Evolutionary conservation across 2,797 vertebrate species (phyloP).

Genomic region (Prionace glauca): DNA sequence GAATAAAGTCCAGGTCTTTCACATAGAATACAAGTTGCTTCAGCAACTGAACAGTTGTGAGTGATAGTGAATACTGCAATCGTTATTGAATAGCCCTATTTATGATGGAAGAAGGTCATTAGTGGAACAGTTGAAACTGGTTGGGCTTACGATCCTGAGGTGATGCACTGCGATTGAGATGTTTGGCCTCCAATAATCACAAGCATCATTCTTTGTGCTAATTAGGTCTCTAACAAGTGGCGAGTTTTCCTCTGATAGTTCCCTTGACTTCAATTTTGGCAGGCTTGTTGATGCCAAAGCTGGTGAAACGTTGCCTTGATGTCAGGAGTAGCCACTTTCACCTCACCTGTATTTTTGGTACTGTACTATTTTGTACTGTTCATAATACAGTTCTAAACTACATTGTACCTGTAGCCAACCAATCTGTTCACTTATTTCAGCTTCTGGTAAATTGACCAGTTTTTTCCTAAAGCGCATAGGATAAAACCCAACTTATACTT

Average conservation of each 20-base stretch:
- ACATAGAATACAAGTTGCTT: neutral
- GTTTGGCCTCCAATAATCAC: neutral
- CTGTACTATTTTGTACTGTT: neutral
- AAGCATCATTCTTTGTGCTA: neutral
- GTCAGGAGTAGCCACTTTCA: neutral
- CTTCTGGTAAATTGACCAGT: neutral
- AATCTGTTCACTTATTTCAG: neutral
- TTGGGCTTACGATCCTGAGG: neutral
- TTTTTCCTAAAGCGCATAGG: neutral
- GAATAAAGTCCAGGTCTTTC: neutral
- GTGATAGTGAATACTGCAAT: neutral
- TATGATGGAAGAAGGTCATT: neutral
- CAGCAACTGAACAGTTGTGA: neutral
- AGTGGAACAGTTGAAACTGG: neutral
- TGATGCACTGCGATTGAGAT: neutral
- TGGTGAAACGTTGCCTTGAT: neutral
- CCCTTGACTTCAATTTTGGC: neutral
- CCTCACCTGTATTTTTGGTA: neutral
- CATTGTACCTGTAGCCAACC: neutral
- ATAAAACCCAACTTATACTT: neutral
- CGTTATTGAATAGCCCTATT: neutral
- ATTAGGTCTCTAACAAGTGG: neutral
- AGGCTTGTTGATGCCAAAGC: neutral
- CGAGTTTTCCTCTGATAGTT: neutral
- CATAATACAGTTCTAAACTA: neutral